Evolutionary conservation across 1,140 invertebrate genomes (phyloP).

Genomic region (Drosophila santomea): DNA sequence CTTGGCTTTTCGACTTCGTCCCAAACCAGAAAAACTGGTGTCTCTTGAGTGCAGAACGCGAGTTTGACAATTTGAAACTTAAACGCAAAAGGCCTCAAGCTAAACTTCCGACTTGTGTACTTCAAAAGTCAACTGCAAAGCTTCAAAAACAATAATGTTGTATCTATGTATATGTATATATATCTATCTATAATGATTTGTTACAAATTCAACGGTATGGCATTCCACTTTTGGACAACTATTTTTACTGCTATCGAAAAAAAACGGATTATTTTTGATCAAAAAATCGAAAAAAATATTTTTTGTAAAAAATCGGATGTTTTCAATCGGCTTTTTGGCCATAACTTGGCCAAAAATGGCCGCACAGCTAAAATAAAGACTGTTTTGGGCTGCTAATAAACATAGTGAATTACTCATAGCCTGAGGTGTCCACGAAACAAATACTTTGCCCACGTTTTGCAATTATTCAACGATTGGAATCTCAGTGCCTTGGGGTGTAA

Average conservation of each 20-base stretch:
- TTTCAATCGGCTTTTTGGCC: no score
- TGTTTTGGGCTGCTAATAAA: no score
- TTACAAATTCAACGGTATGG: no score
- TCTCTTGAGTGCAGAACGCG: slow-evolving; percentile 16
- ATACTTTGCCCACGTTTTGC: slow-evolving; percentile 18
- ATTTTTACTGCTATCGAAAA: no score
- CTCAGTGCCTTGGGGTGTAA: slow-evolving; percentile 23
- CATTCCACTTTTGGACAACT: no score
- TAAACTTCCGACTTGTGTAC: slow-evolving; percentile 30
- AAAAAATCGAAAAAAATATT: no score
- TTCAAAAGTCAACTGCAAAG: slow-evolving; percentile 1
- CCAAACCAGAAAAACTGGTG: slow-evolving; percentile 39
- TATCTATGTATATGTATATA: background rate
- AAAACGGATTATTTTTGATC: no score
- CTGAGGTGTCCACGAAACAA: slow-evolving; percentile 21
- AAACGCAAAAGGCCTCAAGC: slow-evolving; percentile 25
- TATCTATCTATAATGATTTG: no score
- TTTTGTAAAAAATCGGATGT: no score
- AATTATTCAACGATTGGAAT: slow-evolving; percentile 41
- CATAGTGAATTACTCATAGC: slow-evolving; percentile 14
- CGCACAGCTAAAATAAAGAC: no score
- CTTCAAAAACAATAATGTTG: slow-evolving; percentile 29
- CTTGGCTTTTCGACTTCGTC: slow-evolving; percentile 16
- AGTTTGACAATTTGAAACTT: slow-evolving; percentile 28
- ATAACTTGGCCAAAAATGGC: no score